Evolutionary conservation across 2,113 vertebrate genomes (phyloP).

Genomic region (Siniperca chuatsi): DNA sequence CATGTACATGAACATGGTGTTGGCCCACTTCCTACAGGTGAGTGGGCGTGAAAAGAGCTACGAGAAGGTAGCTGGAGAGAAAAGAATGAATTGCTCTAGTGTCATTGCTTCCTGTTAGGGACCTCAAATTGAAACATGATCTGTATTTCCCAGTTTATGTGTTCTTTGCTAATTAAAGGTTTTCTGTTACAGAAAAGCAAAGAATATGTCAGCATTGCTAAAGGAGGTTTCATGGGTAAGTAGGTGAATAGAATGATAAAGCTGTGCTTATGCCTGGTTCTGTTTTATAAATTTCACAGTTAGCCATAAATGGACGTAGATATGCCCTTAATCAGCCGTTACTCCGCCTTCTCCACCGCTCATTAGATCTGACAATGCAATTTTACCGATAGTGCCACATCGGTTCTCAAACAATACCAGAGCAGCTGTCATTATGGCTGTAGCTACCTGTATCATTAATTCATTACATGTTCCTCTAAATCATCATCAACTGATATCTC

Average conservation of each 20-base stretch:
- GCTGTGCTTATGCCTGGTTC: not conserved
- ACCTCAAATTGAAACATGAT: not conserved
- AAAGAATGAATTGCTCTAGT: too few relatives aligned
- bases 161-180: not conserved
- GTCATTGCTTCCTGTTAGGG: not conserved
- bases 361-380: too few relatives aligned
- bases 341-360: too few relatives aligned
- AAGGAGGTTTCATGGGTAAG: constrained; percentile 99
- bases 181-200: constrained; percentile 94
- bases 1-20: constrained; percentile 99
- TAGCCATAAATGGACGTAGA: too few relatives aligned
- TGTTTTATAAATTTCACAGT: not conserved
- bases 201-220: constrained; percentile 98
- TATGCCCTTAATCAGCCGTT: too few relatives aligned
- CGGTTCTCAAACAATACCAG: too few relatives aligned
- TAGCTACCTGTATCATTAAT: too few relatives aligned
- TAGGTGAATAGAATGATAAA: constrained; percentile 17
- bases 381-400: too few relatives aligned
- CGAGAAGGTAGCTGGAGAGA: not conserved
- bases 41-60: not conserved
- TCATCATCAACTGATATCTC: too few relatives aligned
- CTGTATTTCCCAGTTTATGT: not conserved
- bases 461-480: too few relatives aligned
- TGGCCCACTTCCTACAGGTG: constrained; percentile 98
- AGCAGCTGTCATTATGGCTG: too few relatives aligned